A percentile compares a stretch with the other conserved stretches of the same genome.
phyloP scores from a whole-genome alignment of 2,113 vertebrate species.

The Clarias batrachus region DNA sequence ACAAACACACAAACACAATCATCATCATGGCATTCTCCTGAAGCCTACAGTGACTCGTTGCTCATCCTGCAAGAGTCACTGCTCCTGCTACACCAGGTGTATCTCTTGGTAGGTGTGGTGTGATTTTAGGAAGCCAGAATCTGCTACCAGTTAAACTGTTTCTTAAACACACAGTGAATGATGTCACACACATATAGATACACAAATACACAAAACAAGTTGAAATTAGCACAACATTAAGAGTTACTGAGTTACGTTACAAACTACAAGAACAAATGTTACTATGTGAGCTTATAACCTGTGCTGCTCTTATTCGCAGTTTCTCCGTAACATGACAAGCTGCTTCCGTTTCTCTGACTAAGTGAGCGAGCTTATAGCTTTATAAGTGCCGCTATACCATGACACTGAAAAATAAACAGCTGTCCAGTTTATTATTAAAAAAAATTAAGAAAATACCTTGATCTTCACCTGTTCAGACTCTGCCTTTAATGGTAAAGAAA shows the following conservation, averaged over 20 bases:
- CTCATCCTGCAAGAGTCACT: neutral
- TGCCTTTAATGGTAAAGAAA: conserved; percentile 65
- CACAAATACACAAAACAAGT: too few relatives aligned
- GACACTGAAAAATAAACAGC: neutral
- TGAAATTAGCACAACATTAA: neutral
- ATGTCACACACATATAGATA: neutral
- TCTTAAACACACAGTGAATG: neutral
- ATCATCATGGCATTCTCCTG: neutral
- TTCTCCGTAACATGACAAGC: too few relatives aligned
- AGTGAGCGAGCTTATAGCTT: neutral
- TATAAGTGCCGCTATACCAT: neutral
- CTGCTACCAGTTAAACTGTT: neutral
- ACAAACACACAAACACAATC: conserved; percentile 10
- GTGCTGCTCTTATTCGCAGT: too few relatives aligned
- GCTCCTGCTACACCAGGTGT: neutral
- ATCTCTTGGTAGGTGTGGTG: neutral
- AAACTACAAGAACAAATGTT: neutral
- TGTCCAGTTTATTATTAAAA: neutral
- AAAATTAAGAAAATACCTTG: conserved; percentile 28
- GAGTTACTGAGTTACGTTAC: neutral
- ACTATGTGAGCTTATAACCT: neutral
- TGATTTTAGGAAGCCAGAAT: neutral
- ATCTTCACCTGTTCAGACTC: conserved; percentile 74
- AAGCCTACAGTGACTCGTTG: neutral
- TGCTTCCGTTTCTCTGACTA: too few relatives aligned